Percentiles rank a stretch among this genome's conserved stretches.
Evolutionary conservation across 2,888 invertebrate genomes (phyloP).

Genomic region (Bugula neritina): DNA sequence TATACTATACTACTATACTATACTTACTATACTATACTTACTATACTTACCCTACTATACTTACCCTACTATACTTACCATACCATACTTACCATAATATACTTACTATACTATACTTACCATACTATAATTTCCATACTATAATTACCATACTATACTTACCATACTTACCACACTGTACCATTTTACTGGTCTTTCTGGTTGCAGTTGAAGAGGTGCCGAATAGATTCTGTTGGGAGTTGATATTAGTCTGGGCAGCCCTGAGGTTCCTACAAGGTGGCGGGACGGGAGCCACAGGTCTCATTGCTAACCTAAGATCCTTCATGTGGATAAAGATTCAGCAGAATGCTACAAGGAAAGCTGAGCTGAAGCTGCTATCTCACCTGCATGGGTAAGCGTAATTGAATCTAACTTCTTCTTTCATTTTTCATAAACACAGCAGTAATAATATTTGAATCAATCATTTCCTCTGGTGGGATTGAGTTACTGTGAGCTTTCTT

Average conservation of each 20-base stretch:
- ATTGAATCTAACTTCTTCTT: neutral
- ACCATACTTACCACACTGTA: neutral
- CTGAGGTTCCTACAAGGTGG: constrained; percentile 90
- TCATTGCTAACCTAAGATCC: constrained; percentile 70
- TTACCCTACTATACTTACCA: no score
- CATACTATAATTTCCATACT: neutral
- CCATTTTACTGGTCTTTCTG: no score
- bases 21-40: no score
- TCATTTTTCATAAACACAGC: no score
- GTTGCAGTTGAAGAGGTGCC: constrained; percentile 45
- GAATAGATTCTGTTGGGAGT: constrained; percentile 74
- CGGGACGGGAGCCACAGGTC: constrained; percentile 56
- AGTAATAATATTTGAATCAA: no score
- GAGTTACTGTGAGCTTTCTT: no score
- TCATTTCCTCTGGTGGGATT: no score
- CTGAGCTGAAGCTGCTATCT: constrained; percentile 73
- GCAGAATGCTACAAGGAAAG: constrained; percentile 86
- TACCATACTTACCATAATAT: no score
- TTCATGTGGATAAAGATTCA: constrained; percentile 88
- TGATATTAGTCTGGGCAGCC: constrained; percentile 63
- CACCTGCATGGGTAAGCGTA: constrained; percentile 65
- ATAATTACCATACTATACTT: neutral
- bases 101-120: neutral
- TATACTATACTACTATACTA: no score
- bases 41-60: no score